Evolutionary conservation across 2,113 vertebrate genomes (phyloP), one percentile per base, ranked within the genome.

Genomic region (Diadophis punctatus): DNA sequence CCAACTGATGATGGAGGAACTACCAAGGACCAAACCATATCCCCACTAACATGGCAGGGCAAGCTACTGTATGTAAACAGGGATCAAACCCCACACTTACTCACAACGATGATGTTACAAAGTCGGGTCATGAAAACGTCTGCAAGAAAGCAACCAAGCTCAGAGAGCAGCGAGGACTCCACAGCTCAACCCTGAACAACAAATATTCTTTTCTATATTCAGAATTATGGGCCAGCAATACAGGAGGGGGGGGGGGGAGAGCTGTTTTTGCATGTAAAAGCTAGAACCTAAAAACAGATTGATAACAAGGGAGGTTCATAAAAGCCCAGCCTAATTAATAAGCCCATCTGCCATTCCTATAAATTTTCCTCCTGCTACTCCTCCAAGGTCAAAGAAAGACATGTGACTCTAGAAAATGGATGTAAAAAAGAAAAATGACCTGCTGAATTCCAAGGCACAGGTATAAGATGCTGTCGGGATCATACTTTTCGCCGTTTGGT

Each of bases 381-480:
- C 46, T 5, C 4, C 18, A 46, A 88, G 25, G 23, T 53, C 49
- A 88, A 11, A 53, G 5, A 30, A 34, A 92, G 91, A 52, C 51
- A 52, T 1, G 11, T 3, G 3, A 25, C 12, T 39, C 6, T 12
- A n/a, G 22, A 14, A 48, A 34, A 46, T 16, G 3, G 27, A 30
- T 20, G 4, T 1, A 46, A 85, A 55, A n/a, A 89, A 86, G 55
- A 27, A 52, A 18, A 25, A 39, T 90, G 97, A 98, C 99, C 98
- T 99, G 98, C 95, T 99, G 99, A 97, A 99, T 99, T 97, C 99
- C 99, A 97, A 99, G 98, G 98, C 99, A 99, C 98, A 99, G 98
- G 97, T 99, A 99, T 95, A 98, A 98, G 93, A 99, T 98, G 97
- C 98, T 99, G 98, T 99, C 99, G 39, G 98, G 97, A 86, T 97